Evolutionary conservation across 64 coral and sea anemone genomes (phyloP).

Genomic region (Stichodactyla helianthus): DNA sequence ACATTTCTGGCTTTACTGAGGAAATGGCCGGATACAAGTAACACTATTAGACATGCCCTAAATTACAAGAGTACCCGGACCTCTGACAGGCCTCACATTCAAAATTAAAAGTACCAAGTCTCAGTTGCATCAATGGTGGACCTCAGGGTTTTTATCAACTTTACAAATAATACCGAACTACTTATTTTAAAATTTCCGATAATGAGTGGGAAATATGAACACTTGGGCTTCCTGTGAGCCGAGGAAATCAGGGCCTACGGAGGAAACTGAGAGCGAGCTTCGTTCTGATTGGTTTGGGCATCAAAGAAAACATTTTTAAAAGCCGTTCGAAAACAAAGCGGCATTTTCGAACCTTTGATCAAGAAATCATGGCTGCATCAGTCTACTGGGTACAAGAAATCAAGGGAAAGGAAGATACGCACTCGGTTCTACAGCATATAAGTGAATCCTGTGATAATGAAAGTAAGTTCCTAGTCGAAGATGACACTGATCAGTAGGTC

Average conservation of each 20-base stretch:
- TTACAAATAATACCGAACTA: too few relatives aligned
- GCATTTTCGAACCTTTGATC: neutral
- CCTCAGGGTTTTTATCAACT: too few relatives aligned
- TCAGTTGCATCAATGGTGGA: too few relatives aligned
- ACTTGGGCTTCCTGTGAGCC: neutral
- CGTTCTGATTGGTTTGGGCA: neutral
- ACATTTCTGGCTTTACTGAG: too few relatives aligned
- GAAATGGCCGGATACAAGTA: too few relatives aligned
- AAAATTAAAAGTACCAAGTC: too few relatives aligned
- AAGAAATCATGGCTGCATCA: neutral
- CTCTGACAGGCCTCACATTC: too few relatives aligned
- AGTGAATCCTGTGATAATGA: neutral
- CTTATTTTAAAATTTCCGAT: too few relatives aligned
- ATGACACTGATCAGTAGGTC: too few relatives aligned
- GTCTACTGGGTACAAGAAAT: neutral
- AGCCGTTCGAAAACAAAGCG: conserved; percentile 5
- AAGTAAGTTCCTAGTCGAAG: neutral
- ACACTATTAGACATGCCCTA: too few relatives aligned
- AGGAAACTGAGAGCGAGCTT: neutral
- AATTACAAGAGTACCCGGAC: too few relatives aligned
- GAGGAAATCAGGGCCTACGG: neutral
- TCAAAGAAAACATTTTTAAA: conserved; percentile 8
- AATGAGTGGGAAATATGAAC: too few relatives aligned
- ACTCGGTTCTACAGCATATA: neutral
- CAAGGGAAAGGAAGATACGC: neutral